Evolutionary conservation across 64 coral and sea anemone species (phyloP), one percentile per base, ranked within the genome.

Genomic region (Dendrophyllia cribrosa): DNA sequence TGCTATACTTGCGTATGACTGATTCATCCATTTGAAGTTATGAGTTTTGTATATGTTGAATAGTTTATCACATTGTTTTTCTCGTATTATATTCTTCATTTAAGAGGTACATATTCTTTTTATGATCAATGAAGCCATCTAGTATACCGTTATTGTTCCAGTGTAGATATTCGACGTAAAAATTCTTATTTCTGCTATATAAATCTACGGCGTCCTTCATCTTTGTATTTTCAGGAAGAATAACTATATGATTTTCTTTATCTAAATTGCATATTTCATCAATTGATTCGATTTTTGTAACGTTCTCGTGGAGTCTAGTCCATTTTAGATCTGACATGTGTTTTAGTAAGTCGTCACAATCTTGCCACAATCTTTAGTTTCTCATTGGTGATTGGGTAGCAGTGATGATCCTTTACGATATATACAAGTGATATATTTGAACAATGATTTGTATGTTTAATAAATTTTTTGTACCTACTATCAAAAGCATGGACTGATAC

Each of bases 1-100:
- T 17, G 58, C 46, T 26, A 92, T 77, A 3, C 3, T 15, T 23
- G 82, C 77, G 24, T 47, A 86, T 4, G 23, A 50, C 20, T 86
- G 90, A 50, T 92, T 92, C 7, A 60, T 20, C 91, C 83, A 93
- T 87, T 79, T 79, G 72, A 87, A 93, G 13, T 87, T 74, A 78
- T 71, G 19, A 9, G 91, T 87, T 78, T 87, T 93, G n/a, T 87
- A 93, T 44, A 43, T 86, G 0, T 68, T 3, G 16, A 76, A 92
- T 55, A 92, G 44, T 47, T 92, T 75, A 44, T 87, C 72, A 69
- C 90, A 92, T 86, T 22, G 9, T 2, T 66, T 85, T 76, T 76
- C 90, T 86, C 15, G 3, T 76, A 20, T 92, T 55, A 66, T 92
- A 92, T 14, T 92, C 70, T 51, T 86, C 56, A 53, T 92, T 76